Conservation (phyloP, 2,797 vertebrate genomes). For the Darevskia mixta region DNA sequence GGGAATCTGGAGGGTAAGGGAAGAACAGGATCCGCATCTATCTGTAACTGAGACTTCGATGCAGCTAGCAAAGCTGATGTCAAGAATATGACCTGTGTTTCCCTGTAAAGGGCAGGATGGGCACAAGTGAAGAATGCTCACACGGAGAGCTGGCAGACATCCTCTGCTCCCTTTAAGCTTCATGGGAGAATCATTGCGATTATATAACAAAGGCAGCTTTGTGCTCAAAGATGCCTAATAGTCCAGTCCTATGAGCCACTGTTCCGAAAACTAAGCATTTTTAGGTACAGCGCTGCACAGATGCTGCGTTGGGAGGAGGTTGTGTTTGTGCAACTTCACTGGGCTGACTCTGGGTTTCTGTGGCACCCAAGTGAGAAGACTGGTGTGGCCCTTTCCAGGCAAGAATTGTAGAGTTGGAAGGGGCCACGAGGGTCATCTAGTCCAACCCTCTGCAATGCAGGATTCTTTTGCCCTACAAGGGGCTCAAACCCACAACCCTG, state of each 20-base stretch:
- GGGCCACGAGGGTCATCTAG: too few species aligned
- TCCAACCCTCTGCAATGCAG: too few species aligned
- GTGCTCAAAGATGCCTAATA: not conserved
- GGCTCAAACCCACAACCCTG: too few species aligned
- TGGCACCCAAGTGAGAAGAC: not conserved
- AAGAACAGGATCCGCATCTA: not conserved
- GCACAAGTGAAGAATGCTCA: not conserved
- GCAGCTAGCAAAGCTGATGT: not conserved
- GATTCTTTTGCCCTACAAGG: too few species aligned
- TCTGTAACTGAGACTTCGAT: conserved; percentile 4
- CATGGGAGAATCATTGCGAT: not conserved
- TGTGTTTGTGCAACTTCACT: not conserved
- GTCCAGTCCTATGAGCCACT: not conserved
- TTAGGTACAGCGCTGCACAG: not conserved
- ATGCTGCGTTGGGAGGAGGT: not conserved
- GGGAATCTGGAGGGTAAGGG: not conserved
- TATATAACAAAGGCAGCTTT: not conserved
- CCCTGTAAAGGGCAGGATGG: conserved; percentile 5
- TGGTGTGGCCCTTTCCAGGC: not conserved
- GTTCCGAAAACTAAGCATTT: not conserved
- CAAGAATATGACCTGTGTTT: not conserved
- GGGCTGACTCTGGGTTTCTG: not conserved
- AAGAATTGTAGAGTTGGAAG: too few species aligned
- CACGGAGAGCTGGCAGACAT: not conserved
- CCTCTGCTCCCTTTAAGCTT: not conserved